Evolutionary conservation across 2,888 invertebrate genomes (phyloP).

Genomic region (Strigamia maritima): DNA sequence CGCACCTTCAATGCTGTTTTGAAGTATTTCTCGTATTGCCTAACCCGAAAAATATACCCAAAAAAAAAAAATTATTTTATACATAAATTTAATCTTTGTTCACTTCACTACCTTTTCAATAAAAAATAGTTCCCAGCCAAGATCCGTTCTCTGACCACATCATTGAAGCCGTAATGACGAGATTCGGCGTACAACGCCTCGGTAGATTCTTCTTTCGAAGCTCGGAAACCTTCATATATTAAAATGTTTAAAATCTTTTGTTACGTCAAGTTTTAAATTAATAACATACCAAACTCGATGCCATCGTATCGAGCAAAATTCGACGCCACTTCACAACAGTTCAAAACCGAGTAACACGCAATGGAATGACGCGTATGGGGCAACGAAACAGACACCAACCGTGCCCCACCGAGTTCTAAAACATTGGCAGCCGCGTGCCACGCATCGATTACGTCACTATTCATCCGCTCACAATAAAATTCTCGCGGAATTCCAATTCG

Average conservation of each 20-base stretch:
- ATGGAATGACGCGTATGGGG: constrained; percentile 88
- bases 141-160: constrained; percentile 87
- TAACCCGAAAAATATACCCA: constrained; percentile 47
- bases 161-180: constrained; percentile 80
- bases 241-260: too few relatives aligned
- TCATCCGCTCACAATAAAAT: constrained; percentile 74
- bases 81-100: too few relatives aligned
- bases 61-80: neutral
- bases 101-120: constrained; percentile 62
- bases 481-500: constrained; percentile 86
- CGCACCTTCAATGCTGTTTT: constrained; percentile 83
- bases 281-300: constrained; percentile 70
- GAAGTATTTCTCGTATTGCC: constrained; percentile 88
- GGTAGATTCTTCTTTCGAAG: constrained; percentile 65
- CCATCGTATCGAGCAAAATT: constrained; percentile 98
- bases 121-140: constrained; percentile 94
- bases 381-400: constrained; percentile 70
- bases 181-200: constrained; percentile 78
- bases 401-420: constrained; percentile 71
- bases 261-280: too few relatives aligned
- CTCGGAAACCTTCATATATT: constrained; percentile 58
- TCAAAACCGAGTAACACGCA: constrained; percentile 86
- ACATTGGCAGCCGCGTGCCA: constrained; percentile 75
- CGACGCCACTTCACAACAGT: constrained; percentile 94
- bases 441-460: constrained; percentile 66